Conservation (phyloP, 2,888 invertebrate genomes). For the Tinea pellionella region DNA sequence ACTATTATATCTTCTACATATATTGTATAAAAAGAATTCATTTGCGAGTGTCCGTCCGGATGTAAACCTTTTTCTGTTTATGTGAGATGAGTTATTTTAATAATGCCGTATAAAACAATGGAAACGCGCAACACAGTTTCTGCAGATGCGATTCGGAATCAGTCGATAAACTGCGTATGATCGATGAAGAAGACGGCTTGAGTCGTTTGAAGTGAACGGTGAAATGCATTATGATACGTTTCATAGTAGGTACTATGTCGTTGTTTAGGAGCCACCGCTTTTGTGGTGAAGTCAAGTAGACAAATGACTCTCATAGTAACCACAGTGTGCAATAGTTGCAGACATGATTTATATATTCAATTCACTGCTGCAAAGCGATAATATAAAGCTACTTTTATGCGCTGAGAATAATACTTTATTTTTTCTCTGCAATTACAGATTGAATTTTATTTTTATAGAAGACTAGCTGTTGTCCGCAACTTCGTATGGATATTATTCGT, state of each 20-base stretch:
- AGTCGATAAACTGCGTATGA: slow-evolving; percentile 26
- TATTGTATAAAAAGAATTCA: too few species aligned
- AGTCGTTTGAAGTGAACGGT: neutral
- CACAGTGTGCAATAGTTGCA: neutral
- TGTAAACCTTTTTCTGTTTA: too few species aligned
- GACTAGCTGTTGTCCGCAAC: too few species aligned
- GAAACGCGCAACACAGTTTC: neutral
- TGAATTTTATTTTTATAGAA: too few species aligned
- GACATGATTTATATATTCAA: slow-evolving; percentile 8
- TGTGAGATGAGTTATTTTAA: too few species aligned
- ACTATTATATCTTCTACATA: too few species aligned
- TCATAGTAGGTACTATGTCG: neutral
- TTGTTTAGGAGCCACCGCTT: slow-evolving; percentile 1
- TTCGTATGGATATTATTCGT: too few species aligned
- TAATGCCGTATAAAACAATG: neutral
- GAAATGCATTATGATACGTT: neutral
- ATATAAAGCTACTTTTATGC: neutral
- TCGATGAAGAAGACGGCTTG: slow-evolving; percentile 19
- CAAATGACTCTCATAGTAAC: slow-evolving; percentile 7
- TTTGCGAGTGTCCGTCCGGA: too few species aligned
- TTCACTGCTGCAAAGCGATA: neutral
- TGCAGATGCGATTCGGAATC: slow-evolving; percentile 24
- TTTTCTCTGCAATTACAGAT: too few species aligned
- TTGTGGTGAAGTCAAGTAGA: slow-evolving; percentile 10
- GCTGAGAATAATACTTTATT: too few species aligned